Conservation (phyloP, 2,888 invertebrate species). For the Polyommatus icarus region DNA sequence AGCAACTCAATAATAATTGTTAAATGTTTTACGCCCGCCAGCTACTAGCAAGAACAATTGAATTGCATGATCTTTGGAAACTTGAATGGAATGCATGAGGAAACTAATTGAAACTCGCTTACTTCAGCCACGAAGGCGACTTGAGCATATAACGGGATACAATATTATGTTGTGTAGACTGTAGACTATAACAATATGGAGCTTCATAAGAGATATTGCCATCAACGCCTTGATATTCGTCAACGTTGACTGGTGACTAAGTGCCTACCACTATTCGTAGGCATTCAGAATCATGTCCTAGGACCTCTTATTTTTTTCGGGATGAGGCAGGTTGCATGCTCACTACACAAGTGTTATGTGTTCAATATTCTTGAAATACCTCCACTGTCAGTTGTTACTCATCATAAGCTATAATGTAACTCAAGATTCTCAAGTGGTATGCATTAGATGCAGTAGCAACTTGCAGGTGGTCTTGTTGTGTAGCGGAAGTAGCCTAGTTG, state of each 20-base stretch:
- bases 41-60: neutral
- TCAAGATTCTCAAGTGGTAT: neutral
- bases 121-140: neutral
- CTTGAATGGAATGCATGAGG: neutral
- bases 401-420: neutral
- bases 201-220: neutral
- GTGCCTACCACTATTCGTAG: too few species aligned
- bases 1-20: slow-evolving; percentile 13
- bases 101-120: neutral
- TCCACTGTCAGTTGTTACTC: neutral
- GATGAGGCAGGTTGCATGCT: neutral
- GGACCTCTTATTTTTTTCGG: too few species aligned
- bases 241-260: too few species aligned
- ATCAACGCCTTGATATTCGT: neutral
- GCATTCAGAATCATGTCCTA: too few species aligned
- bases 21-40: neutral
- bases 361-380: neutral
- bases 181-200: neutral
- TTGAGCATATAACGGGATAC: neutral
- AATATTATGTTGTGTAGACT: neutral
- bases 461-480: slow-evolving; percentile 7
- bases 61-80: slow-evolving; percentile 21
- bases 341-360: too few species aligned
- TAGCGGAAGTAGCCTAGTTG: neutral
- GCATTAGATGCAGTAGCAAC: neutral